Evolutionary conservation across 2,797 vertebrate species (phyloP).

Genomic region (Urosaurus nigricauda): DNA sequence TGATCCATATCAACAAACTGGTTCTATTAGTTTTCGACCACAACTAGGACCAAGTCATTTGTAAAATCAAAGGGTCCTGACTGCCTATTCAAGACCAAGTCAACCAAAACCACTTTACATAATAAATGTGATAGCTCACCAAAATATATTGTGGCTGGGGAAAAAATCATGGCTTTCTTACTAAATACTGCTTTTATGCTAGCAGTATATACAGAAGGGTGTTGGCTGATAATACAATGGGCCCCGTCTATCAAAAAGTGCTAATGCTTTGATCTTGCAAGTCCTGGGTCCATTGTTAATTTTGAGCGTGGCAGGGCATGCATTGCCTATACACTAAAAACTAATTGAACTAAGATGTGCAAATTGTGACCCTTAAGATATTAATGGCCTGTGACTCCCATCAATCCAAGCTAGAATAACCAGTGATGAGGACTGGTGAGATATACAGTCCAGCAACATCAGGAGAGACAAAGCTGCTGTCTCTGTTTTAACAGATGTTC

Average conservation of each 20-base stretch:
- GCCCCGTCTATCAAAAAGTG: too few species aligned
- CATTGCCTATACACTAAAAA: background rate
- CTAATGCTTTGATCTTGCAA: too few species aligned
- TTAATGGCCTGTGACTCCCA: background rate
- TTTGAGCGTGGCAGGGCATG: background rate
- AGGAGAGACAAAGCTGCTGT: background rate
- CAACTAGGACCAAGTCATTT: background rate
- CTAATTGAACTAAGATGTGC: background rate
- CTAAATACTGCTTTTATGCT: background rate
- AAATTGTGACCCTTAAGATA: background rate
- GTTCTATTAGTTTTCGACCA: background rate
- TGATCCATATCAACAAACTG: background rate
- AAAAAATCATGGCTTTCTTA: background rate
- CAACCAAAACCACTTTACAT: background rate
- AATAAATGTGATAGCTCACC: background rate
- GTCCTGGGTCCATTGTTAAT: background rate
- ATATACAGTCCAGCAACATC: background rate
- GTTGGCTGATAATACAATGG: background rate
- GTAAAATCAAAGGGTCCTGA: background rate
- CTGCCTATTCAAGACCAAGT: background rate
- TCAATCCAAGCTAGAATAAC: background rate
- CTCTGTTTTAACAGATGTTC: background rate
- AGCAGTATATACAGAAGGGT: background rate
- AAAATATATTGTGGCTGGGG: background rate
- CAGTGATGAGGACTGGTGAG: background rate